Conservation (phyloP, 2,113 vertebrate species). For the Sigmodon hispidus region DNA sequence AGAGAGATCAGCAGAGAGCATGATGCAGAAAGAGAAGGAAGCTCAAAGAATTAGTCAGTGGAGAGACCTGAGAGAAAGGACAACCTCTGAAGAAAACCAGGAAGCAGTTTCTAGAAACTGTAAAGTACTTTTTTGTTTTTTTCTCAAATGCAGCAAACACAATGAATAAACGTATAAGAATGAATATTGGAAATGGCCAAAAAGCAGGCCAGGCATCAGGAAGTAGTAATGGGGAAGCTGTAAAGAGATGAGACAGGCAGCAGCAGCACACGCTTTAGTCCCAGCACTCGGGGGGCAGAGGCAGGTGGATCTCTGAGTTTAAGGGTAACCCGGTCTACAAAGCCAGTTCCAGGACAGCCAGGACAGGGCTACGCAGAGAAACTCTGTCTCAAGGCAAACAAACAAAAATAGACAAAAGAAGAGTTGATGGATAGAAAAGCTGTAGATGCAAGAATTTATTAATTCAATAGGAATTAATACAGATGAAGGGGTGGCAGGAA, state of each 20-base stretch:
- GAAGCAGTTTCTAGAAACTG: not conserved
- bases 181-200: not conserved
- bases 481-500: not conserved
- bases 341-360: not conserved
- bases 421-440: not conserved
- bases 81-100: not conserved
- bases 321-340: not conserved
- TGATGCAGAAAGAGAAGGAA: fast-evolving
- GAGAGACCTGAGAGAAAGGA: not conserved
- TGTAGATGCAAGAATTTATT: not conserved
- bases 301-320: not conserved
- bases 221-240: not conserved
- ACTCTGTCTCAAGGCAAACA: not conserved
- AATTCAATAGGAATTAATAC: not conserved
- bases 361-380: not conserved
- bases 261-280: fast-evolving
- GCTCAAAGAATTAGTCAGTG: not conserved
- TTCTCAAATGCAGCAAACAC: not conserved
- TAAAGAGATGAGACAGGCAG: not conserved
- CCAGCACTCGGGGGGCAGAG: not conserved
- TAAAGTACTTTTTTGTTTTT: not conserved
- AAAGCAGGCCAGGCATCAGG: not conserved
- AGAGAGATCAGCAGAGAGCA: not conserved
- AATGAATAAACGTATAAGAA: not conserved
- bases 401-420: not conserved